Percentiles rank a stretch among this genome's conserved stretches.
Evolutionary conservation across 2,113 vertebrate species (phyloP).

Genomic region (Grallaria varia): DNA sequence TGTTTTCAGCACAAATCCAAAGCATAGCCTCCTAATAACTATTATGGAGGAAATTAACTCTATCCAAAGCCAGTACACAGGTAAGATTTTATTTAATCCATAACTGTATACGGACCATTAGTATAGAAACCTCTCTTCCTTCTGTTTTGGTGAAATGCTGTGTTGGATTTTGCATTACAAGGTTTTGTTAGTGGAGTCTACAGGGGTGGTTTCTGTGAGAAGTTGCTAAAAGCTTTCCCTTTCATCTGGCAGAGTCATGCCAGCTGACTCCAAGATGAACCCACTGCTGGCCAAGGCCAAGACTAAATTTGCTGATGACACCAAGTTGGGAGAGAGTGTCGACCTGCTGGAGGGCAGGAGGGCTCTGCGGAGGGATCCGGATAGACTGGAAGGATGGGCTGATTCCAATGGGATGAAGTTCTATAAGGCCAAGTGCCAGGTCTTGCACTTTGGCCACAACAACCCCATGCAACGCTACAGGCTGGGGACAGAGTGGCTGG

Average conservation of each 20-base stretch:
- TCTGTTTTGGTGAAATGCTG: neutral
- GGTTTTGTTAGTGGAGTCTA: neutral
- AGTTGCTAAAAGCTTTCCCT: neutral
- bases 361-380: too few species aligned
- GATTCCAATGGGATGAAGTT: too few species aligned
- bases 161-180: neutral
- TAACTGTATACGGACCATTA: neutral
- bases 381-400: too few species aligned
- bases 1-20: neutral
- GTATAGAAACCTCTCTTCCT: neutral
- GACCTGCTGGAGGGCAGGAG: too few species aligned
- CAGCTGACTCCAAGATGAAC: neutral
- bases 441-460: too few species aligned
- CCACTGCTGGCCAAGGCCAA: neutral
- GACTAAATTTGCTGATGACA: too few species aligned
- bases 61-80: neutral
- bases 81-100: neutral
- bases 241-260: neutral
- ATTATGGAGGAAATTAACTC: neutral
- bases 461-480: too few species aligned
- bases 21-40: neutral
- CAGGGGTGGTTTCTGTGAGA: neutral
- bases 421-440: too few species aligned
- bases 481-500: too few species aligned
- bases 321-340: too few species aligned